Evolutionary conservation across 1,140 invertebrate genomes (phyloP), one percentile per base, ranked within the genome.

Genomic region (Patella vulgata): DNA sequence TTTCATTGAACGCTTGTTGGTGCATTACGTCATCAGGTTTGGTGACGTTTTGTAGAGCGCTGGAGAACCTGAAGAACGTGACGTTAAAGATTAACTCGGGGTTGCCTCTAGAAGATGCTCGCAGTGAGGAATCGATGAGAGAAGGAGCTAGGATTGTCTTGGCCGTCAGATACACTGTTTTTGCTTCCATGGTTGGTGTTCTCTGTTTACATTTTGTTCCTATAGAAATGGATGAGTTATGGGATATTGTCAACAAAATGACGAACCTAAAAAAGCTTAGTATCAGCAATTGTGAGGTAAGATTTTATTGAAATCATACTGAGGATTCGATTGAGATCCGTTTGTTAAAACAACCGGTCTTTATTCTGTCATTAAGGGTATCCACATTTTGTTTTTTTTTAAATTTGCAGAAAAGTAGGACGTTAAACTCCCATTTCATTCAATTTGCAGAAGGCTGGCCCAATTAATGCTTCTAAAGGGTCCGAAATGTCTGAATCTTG

Each of bases 221-320:
- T 19, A 68, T 80, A 39, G 73, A 78, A 40, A 75, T 77, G 63
- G 78, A 80, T 28, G 74, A 80, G 51, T 58, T 80, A 17, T 80
- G 73, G 76, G 73, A 70, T 12, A 56, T 74, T 12, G 68, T 80
- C 11, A 75, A 71, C 12, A 69, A 57, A 17, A 53, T 80, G 53
- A 60, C 59, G 23, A 63, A 53, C 33, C 56, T 80, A 1, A 73
- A 66, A 54, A 80, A 78, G 61, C 71, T 80, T 12, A 78, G 73
- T 48, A 71, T 80, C 40, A 80, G 78, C 50, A 79, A 80, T 39
- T 80, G 76, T 52, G 76, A 80, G 76, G 78, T 80, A 72, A 53
- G 47, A 17, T 27, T 42, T 42, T 21, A n/a, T 25, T 23, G n/a
- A n/a, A n/a, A n/a, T n/a, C n/a, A n/a, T n/a, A n/a, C n/a, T n/a